phyloP scores from a whole-genome alignment of 2,888 invertebrate species.

The Sphaeridia pumilis region DNA sequence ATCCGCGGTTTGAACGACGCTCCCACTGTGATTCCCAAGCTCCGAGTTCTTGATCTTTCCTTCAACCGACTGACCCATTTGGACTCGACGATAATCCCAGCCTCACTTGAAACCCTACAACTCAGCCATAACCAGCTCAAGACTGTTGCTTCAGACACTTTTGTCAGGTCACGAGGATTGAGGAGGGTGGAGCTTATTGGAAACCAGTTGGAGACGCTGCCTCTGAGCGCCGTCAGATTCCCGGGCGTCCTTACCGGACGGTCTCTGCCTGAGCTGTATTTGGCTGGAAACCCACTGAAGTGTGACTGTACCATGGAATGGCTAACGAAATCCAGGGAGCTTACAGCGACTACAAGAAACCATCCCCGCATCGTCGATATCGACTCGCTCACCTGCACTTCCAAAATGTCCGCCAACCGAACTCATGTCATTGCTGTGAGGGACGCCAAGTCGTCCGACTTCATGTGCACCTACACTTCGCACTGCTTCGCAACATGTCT shows the following conservation, averaged over 20 bases:
- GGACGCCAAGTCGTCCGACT: constrained; percentile 43
- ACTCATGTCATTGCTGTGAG: background rate
- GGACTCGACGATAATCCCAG: constrained; percentile 68
- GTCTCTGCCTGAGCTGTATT: constrained; percentile 72
- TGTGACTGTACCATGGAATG: constrained; percentile 95
- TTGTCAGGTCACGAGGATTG: constrained; percentile 69
- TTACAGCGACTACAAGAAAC: constrained; percentile 52
- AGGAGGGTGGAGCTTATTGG: constrained; percentile 82
- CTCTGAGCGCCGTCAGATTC: constrained; percentile 60
- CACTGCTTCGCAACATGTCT: constrained; percentile 91
- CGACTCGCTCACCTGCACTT: constrained; percentile 55
- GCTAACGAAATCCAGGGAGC: constrained; percentile 78
- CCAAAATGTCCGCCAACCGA: constrained; percentile 56
- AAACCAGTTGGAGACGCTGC: constrained; percentile 69
- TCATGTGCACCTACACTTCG: constrained; percentile 80
- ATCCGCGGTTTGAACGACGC: constrained; percentile 50
- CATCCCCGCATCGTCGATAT: constrained; percentile 81
- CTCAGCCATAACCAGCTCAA: constrained; percentile 80
- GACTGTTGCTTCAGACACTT: constrained; percentile 70
- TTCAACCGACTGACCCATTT: constrained; percentile 68
- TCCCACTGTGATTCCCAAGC: background rate
- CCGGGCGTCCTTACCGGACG: constrained; percentile 60
- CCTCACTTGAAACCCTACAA: constrained; percentile 74
- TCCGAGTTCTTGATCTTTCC: constrained; percentile 6
- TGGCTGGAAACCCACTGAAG: constrained; percentile 85